Base-by-base conservation (phyloP, 1,140 invertebrate species). In the Listronotus oregonensis region DNA sequence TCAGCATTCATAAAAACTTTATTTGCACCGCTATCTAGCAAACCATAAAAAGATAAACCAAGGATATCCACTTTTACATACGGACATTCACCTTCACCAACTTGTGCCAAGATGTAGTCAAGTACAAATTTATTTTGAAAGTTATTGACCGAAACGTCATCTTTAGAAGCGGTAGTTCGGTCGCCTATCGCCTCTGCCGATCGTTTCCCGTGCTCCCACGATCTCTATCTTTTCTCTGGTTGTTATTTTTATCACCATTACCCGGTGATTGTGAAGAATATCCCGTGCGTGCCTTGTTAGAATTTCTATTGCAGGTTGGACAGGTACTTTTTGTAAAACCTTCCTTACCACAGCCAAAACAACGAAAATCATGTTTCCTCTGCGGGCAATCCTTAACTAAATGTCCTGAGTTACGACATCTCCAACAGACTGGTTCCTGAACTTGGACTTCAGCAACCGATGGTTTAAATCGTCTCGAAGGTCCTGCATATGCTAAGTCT, bases 41-140 rank as follows among this genome's bases (percentile, higher is more conserved):
- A 15, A 47, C 44, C n/a, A n/a, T 47, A n/a, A n/a, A n/a, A n/a
- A n/a, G 17, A 17, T 14, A 47, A 47, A 17, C 17, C 21, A 27
- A 27, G 21, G 1, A 47, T 17, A 47, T 15, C 44, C 44, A 47
- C 17, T n/a, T 17, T 47, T 14, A 47, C 44, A 47, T 47, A 47
- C 11, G 18, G 44, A 14, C 44, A 47, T 47, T 47, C 44, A 10
- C 18, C 44, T 17, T 47, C 44, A 10, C 44, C n/a, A 1, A 47
- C 44, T n/a, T n/a, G n/a, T n/a, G n/a, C 14, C 18, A 47, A 47
- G 9, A 47, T 47, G 17, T 47, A 47, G 18, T 47, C 44, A 12
- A 47, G n/a, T 10, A 47, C n/a, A 14, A 47, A 21, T 21, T 47
- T 47, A 47, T 47, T 47, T 21, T 47, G 1, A 47, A 47, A 47